These are phyloP conservation scores for Synchiropus splendidus DNA, from an alignment of 2,113 vertebrate genomes.

Conservation along the genomic window DNA sequence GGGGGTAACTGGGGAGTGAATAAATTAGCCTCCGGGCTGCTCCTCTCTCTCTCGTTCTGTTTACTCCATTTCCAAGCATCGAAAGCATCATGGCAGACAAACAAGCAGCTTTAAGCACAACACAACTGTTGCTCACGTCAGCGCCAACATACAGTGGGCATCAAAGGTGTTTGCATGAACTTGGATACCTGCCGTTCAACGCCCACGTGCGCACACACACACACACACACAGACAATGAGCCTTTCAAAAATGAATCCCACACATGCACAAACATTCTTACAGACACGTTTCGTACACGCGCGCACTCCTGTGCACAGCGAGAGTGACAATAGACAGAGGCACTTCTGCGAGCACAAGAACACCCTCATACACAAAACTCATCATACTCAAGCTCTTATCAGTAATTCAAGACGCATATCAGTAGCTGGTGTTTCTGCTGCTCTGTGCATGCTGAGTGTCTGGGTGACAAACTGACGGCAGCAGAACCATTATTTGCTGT, in stretches of 20 bases:
- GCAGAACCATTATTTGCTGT: conserved; percentile 68
- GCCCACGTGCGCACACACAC: conserved; percentile 14
- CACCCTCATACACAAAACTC: conserved; percentile 39
- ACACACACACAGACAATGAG: conserved; percentile 10
- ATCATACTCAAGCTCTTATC: conserved; percentile 56
- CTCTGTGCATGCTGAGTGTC: conserved; percentile 60
- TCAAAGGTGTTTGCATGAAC: conserved; percentile 30
- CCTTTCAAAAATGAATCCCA: conserved; percentile 28
- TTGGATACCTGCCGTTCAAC: conserved; percentile 6
- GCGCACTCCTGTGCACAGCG: conserved; percentile 8
- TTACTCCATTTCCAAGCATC: conserved; percentile 64
- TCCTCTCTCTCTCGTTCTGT: conserved; percentile 47
- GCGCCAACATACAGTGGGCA: conserved; percentile 42
- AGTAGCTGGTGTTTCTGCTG: conserved; percentile 61
- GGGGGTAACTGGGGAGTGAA: conserved; percentile 54
- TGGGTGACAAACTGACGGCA: conserved; percentile 61
- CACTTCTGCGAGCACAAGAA: conserved; percentile 21
- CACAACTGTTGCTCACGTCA: conserved; percentile 65
- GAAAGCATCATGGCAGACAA: conserved; percentile 55
- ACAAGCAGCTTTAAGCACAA: conserved; percentile 55
- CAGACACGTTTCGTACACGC: conserved; percentile 4
- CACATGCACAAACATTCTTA: conserved; percentile 15
- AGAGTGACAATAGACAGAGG: conserved; percentile 21
- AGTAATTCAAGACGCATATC: conserved; percentile 69
- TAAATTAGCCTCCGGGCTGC: conserved; percentile 66